Conservation (phyloP, 2,113 vertebrate species). For the Hypocryptadius cinnamomeus region DNA sequence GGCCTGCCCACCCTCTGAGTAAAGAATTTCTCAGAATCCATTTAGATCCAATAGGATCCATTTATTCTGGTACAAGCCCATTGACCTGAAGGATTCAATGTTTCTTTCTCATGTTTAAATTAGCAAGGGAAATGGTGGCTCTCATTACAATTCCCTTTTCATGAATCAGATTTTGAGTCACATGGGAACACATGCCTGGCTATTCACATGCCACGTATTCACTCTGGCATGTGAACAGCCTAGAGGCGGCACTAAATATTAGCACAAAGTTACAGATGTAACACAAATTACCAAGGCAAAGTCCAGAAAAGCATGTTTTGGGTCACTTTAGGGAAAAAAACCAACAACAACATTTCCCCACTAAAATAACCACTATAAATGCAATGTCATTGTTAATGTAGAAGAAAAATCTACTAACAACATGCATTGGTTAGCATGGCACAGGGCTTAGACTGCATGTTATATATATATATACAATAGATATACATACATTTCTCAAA, state of each 20-base stretch:
- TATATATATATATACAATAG: neutral
- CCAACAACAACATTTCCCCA: neutral
- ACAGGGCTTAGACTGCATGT: neutral
- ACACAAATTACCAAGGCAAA: neutral
- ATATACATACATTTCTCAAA: fast-evolving
- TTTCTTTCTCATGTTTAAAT: neutral
- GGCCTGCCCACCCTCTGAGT: neutral
- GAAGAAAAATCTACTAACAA: neutral
- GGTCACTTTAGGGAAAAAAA: neutral
- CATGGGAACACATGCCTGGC: neutral
- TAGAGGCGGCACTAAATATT: neutral
- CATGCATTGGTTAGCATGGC: neutral
- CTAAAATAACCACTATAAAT: neutral
- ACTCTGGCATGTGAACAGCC: neutral
- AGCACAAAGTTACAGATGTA: neutral
- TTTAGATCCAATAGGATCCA: neutral
- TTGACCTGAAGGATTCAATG: neutral
- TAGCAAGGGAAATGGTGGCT: neutral
- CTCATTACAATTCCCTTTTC: neutral
- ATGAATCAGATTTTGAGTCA: neutral
- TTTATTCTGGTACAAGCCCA: neutral
- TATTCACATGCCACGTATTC: too few relatives aligned
- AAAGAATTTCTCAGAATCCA: neutral
- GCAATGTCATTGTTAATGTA: neutral
- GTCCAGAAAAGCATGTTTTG: neutral